Percentiles rank a stretch among this genome's conserved stretches.
These are phyloP conservation scores for Drosophila cognata DNA, from an alignment of 2,888 invertebrate species.

Conservation along the genomic window DNA sequence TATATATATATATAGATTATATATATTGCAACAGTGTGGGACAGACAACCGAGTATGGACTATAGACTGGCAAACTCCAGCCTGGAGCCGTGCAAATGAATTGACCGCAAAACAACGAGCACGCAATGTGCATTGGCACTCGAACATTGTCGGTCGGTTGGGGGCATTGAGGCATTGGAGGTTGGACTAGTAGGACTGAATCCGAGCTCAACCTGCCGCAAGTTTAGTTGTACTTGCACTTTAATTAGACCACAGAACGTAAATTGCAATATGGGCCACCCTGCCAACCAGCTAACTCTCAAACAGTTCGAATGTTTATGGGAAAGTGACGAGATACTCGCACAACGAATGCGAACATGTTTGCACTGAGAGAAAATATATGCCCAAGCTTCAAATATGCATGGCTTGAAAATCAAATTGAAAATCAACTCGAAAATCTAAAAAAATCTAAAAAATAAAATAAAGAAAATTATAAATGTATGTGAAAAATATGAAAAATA, in stretches of 20 bases:
- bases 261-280: conserved; percentile 76
- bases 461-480: neutral
- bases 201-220: conserved; percentile 57
- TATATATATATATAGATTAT: conserved; percentile 31
- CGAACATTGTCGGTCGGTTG: conserved; percentile 12
- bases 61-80: conserved; percentile 17
- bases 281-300: conserved; percentile 3
- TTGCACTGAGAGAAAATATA: neutral
- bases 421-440: neutral
- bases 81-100: conserved; percentile 65
- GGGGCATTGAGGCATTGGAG: neutral
- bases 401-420: neutral
- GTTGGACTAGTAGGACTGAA: conserved; percentile 6
- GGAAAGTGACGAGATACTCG: conserved; percentile 78
- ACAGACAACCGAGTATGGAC: neutral
- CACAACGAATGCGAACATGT: conserved; percentile 18
- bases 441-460: neutral
- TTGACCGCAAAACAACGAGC: conserved; percentile 70
- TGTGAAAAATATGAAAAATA: neutral
- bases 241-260: conserved; percentile 80
- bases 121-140: conserved; percentile 65
- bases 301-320: conserved; percentile 67
- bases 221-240: conserved; percentile 77
- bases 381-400: fast-evolving
- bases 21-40: conserved; percentile 43